A percentile compares a stretch with the other conserved stretches of the same genome.
Evolutionary conservation across 2,797 vertebrate genomes (phyloP).

Genomic region (Melanotaenia nigrans): DNA sequence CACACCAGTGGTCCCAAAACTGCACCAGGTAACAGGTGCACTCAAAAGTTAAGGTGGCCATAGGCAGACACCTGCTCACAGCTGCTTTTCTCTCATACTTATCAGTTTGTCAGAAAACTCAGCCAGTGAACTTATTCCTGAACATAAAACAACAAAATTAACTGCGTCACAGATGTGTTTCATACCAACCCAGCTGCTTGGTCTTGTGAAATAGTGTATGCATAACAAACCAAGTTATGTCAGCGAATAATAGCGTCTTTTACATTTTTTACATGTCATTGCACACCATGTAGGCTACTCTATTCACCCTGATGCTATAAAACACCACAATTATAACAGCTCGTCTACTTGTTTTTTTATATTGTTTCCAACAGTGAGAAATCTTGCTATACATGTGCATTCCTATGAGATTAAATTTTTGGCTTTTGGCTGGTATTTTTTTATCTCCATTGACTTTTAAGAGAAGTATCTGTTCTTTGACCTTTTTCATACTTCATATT

Average conservation of each 20-base stretch:
- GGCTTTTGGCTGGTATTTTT: too few species aligned
- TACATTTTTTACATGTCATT: neutral
- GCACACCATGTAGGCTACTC: neutral
- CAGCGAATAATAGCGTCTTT: neutral
- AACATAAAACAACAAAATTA: neutral
- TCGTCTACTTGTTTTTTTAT: neutral
- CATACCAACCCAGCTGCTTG: neutral
- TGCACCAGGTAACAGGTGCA: neutral
- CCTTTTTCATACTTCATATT: neutral
- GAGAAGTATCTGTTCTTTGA: too few species aligned
- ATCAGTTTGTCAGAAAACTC: neutral
- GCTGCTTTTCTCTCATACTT: neutral
- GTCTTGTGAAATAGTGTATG: neutral
- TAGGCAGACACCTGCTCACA: neutral
- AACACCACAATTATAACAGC: neutral
- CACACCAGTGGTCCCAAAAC: neutral
- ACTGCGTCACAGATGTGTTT: neutral
- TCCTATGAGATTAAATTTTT: neutral
- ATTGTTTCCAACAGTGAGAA: too few species aligned
- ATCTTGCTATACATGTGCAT: neutral
- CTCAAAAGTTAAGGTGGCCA: neutral
- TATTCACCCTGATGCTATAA: neutral
- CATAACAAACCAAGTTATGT: neutral
- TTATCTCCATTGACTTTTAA: too few species aligned
- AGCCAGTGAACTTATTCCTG: neutral